Base-by-base conservation (phyloP, 2,113 vertebrate species). In the Tretioscincus oriximinensis region DNA sequence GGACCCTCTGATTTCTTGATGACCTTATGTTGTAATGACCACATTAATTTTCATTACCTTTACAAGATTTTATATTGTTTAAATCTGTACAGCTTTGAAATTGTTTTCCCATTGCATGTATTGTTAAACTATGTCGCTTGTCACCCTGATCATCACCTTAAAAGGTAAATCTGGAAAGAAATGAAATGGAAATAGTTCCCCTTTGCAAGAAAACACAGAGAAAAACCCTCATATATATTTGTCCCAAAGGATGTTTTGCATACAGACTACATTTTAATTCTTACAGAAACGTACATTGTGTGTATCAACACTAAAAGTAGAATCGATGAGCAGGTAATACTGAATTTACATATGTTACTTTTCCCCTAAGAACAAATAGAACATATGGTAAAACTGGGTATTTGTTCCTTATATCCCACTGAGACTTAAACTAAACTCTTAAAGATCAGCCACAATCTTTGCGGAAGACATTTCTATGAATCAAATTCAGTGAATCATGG, bases 401-500 rank as follows among this genome's bases (percentile, higher is more conserved):
- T 72, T 81, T 81, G 0, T 61, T 85, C 72, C 84, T 90, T 81
- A 80, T 89, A 90, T 89, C 88, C 89, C 87, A 88, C 89, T 90
- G 88, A 91, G 90, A 84, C 88, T 77, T 60, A 45, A 74, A 47
- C 29, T 35, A 26, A 54, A 69, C 4, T 58, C 54, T n/a, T 35
- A 60, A 18, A 78, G 68, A 45, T 20, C 26, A 31, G 35, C 8
- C n/a, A 22, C 10, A 61, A 70, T 7, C 54, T 26, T 70, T 70
- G 35, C 51, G 60, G 28, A 78, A 61, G 12, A 12, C 49, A 90
- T 86, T 41, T 86, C 87, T 41, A 22, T 88, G 87, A 90, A 88
- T 92, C 87, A 84, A 88, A 78, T 81, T 90, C 88, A 92, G 82
- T 86, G 88, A 90, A 92, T 92, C 90, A 78, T 81, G 85, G 88